Conservation (phyloP, 2,113 vertebrate genomes). For the Fulmarus glacialis region DNA sequence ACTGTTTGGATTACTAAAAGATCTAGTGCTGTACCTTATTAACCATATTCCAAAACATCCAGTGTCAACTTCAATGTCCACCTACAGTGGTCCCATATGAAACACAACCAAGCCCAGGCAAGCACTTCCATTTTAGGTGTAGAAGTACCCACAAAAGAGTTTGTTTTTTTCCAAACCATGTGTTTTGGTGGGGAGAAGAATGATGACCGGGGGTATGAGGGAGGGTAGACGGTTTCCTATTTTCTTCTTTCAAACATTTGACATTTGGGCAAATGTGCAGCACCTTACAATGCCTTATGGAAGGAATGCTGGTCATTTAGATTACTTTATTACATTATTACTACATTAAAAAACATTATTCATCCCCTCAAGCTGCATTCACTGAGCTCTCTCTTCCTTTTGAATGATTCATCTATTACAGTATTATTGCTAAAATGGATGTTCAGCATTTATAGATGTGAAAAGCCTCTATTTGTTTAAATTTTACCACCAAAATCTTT, state of each 20-base stretch:
- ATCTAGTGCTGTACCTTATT: neutral
- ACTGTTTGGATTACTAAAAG: neutral
- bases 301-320: neutral
- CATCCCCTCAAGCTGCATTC: neutral
- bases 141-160: neutral
- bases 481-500: neutral
- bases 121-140: neutral
- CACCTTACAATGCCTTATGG: neutral
- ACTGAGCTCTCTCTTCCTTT: neutral
- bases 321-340: neutral
- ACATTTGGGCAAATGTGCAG: rapidly evolving
- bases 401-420: neutral
- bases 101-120: neutral
- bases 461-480: neutral
- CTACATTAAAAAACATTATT: neutral
- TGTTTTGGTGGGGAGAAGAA: neutral
- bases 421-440: neutral
- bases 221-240: neutral
- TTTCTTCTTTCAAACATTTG: neutral
- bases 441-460: neutral
- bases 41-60: neutral
- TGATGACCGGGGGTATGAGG: neutral
- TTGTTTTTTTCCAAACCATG: neutral
- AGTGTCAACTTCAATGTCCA: neutral
- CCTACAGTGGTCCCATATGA: neutral